Base-by-base conservation (phyloP, 2,113 vertebrate genomes). In the Gymnocephalus cernua region DNA sequence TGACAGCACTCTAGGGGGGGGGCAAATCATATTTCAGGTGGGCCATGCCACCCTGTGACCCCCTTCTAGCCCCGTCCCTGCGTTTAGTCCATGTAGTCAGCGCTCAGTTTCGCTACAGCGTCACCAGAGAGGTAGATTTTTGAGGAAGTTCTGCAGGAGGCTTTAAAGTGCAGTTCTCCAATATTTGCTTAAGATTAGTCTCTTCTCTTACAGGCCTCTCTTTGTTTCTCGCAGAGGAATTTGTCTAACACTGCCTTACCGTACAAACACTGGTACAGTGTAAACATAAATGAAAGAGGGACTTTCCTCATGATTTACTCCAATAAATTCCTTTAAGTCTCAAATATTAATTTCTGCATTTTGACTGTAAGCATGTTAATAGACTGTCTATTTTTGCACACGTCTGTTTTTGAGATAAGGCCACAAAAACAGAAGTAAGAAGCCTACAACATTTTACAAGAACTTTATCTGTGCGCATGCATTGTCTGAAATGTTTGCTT, bases 111-210 rank as follows among this genome's bases (percentile, higher is more conserved):
- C 59, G 67, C 47, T 23, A 4, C 25, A 64, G 57, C 51, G 16
- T 19, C 9, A 54, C 71, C 12, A 23, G n/a, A 64, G 54, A 59
- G 76, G 51, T 66, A 70, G 68, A 82, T 7, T 16, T 67, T 50
- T 32, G 19, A 68, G 70, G 77, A 83, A 79, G 77, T 74, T 65
- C 35, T 11, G 44, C 35, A 19, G 27, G 10, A 54, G 68, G n/a
- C 62, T 63, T 76, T 65, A 12, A 64, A 51, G 23, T 44, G 18
- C 45, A 69, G 16, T 68, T 84, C 68, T 50, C 61, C 25, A 77
- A 71, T 75, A 82, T 87, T 89, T 86, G 44, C 57, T 77, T 3
- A 62, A 73, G 79, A 91, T 82, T 57, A 44, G 48, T 44, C 23
- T 65, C 19, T n/a, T 78, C 65, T 66, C 53, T 27, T 9, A 41